Evolutionary conservation across 1,140 invertebrate genomes (phyloP).

Genomic region (Coboldia fuscipes): DNA sequence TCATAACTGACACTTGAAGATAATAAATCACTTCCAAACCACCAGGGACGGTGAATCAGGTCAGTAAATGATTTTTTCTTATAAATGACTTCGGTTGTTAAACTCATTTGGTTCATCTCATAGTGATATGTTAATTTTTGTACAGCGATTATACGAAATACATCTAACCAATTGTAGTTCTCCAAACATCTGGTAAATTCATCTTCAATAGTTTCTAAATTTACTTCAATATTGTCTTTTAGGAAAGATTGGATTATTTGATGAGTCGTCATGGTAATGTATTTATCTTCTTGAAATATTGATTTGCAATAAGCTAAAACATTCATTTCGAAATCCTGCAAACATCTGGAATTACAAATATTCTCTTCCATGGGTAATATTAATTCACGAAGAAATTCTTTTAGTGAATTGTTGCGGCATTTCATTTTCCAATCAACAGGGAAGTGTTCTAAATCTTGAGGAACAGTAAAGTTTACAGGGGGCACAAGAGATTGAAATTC

Average conservation of each 20-base stretch:
- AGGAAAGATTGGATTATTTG: too few relatives aligned
- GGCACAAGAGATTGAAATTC: constrained; percentile 26
- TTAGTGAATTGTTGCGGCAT: neutral
- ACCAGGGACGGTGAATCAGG: neutral
- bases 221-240: too few relatives aligned
- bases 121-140: neutral
- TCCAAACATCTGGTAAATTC: too few relatives aligned
- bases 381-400: too few relatives aligned
- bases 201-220: too few relatives aligned
- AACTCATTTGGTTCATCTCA: neutral
- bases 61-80: neutral
- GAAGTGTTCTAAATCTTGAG: constrained; percentile 30
- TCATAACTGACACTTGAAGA: neutral
- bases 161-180: neutral
- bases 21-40: neutral
- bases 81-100: constrained; percentile 2
- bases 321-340: too few relatives aligned
- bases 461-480: constrained; percentile 13
- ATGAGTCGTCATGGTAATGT: too few relatives aligned
- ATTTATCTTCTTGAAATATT: too few relatives aligned
- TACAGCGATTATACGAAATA: neutral
- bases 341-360: too few relatives aligned
- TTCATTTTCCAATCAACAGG: constrained; percentile 24
- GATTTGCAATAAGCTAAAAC: too few relatives aligned
- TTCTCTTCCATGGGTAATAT: too few relatives aligned